Percentiles rank a stretch among this genome's conserved stretches.
Evolutionary conservation across 2,888 invertebrate genomes (phyloP).

Genomic region (Drosophila maculinotata): DNA sequence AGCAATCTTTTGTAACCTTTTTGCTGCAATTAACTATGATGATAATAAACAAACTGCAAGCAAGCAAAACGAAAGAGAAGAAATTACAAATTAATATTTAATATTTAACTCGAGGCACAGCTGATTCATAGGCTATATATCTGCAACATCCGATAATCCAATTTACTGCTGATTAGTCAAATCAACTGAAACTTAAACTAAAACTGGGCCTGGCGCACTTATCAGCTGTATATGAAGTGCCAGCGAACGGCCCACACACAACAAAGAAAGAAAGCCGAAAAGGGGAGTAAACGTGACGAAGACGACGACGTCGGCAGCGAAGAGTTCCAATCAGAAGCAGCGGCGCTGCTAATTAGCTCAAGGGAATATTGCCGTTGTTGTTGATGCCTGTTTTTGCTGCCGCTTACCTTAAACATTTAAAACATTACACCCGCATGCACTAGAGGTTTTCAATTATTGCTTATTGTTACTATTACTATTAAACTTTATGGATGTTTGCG

Average conservation of each 20-base stretch:
- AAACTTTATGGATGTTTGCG: conserved; percentile 61
- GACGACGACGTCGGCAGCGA: conserved; percentile 32
- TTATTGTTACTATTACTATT: conserved; percentile 35
- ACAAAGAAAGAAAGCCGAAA: conserved; percentile 70
- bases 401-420: conserved; percentile 64
- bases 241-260: conserved; percentile 46
- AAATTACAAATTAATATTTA: conserved; percentile 1
- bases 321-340: conserved; percentile 51
- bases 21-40: conserved; percentile 32
- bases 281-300: conserved; percentile 74
- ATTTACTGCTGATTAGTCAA: conserved; percentile 64
- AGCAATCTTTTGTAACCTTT: conserved; percentile 9
- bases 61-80: background rate
- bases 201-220: conserved; percentile 40
- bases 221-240: conserved; percentile 51
- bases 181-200: conserved; percentile 19
- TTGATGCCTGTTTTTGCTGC: background rate
- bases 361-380: conserved; percentile 15
- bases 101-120: conserved; percentile 5
- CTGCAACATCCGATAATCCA: conserved; percentile 17
- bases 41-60: conserved; percentile 52
- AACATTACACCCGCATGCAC: conserved; percentile 49
- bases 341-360: conserved; percentile 54
- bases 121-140: conserved; percentile 14
- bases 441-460: conserved; percentile 32